These are phyloP conservation scores for Sylvilagus floridanus DNA, from an alignment of 2,797 vertebrate genomes.

Conservation along the genomic window DNA sequence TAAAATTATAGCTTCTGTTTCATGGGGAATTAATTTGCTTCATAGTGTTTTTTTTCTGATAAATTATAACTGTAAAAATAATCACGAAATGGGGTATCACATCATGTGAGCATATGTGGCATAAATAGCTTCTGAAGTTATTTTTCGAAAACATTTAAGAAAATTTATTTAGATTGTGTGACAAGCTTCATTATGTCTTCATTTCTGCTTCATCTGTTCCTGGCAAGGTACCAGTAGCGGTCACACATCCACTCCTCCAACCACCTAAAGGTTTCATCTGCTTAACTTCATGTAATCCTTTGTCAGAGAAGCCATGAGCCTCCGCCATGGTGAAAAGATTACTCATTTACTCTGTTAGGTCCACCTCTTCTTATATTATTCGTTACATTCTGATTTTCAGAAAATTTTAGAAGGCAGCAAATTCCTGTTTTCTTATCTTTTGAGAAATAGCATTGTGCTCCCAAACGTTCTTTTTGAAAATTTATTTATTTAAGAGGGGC, in stretches of 20 bases:
- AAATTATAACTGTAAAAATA: background rate
- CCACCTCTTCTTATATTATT: background rate
- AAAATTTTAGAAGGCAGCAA: background rate
- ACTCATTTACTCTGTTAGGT: background rate
- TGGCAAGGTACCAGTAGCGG: background rate
- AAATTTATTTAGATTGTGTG: slow-evolving; percentile 36
- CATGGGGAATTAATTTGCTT: background rate
- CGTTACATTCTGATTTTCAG: background rate
- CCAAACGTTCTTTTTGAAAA: too few species aligned
- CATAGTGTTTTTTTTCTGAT: background rate
- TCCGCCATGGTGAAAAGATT: background rate
- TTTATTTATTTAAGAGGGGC: too few species aligned
- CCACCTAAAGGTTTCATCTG: background rate
- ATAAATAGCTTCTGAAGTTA: slow-evolving; percentile 32
- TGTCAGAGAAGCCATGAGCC: background rate
- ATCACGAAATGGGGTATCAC: background rate
- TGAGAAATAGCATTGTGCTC: background rate
- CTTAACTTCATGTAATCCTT: background rate
- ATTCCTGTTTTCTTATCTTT: background rate
- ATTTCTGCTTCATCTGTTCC: background rate
- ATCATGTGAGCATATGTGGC: background rate
- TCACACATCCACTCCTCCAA: background rate
- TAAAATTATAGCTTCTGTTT: background rate
- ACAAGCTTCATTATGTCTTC: background rate
- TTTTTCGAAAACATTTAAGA: slow-evolving; percentile 20